phyloP scores from a whole-genome alignment of 2,113 vertebrate genomes.

The Syngnathus floridae region DNA sequence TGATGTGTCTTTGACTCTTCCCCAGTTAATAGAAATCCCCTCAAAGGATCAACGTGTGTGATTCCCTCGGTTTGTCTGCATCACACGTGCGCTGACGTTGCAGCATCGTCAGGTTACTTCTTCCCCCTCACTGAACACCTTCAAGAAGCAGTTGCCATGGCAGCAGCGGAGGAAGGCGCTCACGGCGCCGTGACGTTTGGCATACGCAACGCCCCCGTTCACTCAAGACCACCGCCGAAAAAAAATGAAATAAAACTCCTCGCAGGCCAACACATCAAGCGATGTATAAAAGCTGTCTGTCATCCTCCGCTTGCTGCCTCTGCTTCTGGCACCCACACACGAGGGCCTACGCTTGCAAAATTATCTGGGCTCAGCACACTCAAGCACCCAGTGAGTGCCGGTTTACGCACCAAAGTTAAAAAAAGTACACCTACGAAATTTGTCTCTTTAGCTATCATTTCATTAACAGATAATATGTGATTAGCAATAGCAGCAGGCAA shows the following conservation, averaged over 20 bases:
- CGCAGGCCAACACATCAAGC: conserved; percentile 21
- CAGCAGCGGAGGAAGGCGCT: conserved; percentile 44
- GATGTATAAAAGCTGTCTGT: conserved; percentile 33
- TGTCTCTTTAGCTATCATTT: conserved; percentile 5
- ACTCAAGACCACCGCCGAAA: conserved; percentile 31
- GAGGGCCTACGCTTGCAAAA: conserved; percentile 40
- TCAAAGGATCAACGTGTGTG: conserved; percentile 17
- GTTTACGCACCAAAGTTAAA: background rate
- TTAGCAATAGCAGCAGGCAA: background rate
- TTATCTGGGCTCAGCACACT: conserved; percentile 14
- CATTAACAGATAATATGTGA: conserved; percentile 3
- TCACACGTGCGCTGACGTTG: conserved; percentile 20
- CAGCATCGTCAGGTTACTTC: conserved; percentile 44
- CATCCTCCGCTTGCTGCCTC: conserved; percentile 36
- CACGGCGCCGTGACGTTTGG: conserved; percentile 31
- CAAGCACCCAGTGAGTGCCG: conserved; percentile 6
- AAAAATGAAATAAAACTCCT: conserved; percentile 33
- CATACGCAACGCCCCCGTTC: conserved; percentile 30
- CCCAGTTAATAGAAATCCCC: conserved; percentile 1
- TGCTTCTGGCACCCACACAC: conserved; percentile 39
- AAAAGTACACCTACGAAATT: conserved; percentile 4
- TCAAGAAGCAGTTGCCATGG: conserved; percentile 63
- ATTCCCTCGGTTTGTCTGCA: conserved; percentile 18
- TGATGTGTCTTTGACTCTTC: conserved; percentile 34
- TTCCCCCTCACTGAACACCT: conserved; percentile 27